Evolutionary conservation across 2,888 invertebrate species (phyloP).

Genomic region (Teleiodes luculella): DNA sequence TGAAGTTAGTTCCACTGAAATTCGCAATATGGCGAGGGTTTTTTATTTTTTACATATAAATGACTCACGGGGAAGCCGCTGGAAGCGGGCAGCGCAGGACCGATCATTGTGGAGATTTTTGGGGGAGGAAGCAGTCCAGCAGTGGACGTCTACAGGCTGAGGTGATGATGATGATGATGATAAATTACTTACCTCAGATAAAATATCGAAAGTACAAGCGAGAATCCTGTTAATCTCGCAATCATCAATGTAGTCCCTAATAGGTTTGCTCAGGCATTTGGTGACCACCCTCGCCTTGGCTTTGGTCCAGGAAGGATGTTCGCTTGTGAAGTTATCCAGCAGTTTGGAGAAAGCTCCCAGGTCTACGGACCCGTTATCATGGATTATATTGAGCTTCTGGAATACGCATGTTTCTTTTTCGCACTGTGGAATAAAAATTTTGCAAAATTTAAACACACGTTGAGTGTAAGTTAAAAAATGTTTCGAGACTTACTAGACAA

Average conservation of each 20-base stretch:
- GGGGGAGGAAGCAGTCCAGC: too few species aligned
- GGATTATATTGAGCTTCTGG: conserved; percentile 45
- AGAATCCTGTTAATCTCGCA: conserved; percentile 61
- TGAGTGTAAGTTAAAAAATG: too few species aligned
- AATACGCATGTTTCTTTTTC: conserved; percentile 59
- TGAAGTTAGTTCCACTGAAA: too few species aligned
- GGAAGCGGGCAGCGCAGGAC: too few species aligned
- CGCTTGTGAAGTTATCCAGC: conserved; percentile 50
- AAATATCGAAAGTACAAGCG: conserved; percentile 58
- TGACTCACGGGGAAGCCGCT: too few species aligned
- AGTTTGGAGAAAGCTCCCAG: conserved; percentile 48
- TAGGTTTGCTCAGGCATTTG: conserved; percentile 47
- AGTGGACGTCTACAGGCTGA: too few species aligned
- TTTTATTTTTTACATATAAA: too few species aligned
- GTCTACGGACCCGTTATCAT: conserved; percentile 41
- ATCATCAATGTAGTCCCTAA: conserved; percentile 38
- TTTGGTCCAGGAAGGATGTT: conserved; percentile 48
- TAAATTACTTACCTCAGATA: conserved; percentile 63
- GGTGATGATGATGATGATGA: too few species aligned
- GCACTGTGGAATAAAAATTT: conserved; percentile 49
- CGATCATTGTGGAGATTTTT: too few species aligned
- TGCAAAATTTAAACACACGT: background rate
- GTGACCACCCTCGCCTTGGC: conserved; percentile 57
- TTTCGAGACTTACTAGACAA: too few species aligned
- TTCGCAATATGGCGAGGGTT: too few species aligned